phyloP scores from a whole-genome alignment of 1,140 invertebrate species.

The Anastatus disparis region DNA sequence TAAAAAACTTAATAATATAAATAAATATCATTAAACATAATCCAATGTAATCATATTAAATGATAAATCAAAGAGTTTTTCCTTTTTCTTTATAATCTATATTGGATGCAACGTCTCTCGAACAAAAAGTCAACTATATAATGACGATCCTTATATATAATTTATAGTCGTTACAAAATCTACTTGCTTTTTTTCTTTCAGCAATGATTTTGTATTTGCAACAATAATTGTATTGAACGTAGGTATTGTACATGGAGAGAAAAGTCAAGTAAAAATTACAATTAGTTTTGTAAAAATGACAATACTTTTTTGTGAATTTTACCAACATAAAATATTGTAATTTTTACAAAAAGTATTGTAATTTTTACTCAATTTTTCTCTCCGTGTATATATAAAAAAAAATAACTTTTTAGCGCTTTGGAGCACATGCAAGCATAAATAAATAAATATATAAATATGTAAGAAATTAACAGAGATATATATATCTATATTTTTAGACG shows the following conservation, averaged over 20 bases:
- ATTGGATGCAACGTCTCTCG: slow-evolving; percentile 18
- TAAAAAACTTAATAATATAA: not conserved
- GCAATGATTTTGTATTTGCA: no score
- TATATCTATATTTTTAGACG: no score
- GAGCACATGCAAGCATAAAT: slow-evolving; percentile 36
- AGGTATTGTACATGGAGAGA: no score
- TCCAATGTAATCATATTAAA: not conserved
- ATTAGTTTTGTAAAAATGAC: no score
- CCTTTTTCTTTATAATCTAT: slow-evolving; percentile 7
- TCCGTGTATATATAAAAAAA: no score
- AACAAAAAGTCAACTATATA: slow-evolving; percentile 1
- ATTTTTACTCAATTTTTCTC: not conserved
- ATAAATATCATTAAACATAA: not conserved
- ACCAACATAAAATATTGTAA: not conserved
- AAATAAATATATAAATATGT: slow-evolving; percentile 16
- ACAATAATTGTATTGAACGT: no score
- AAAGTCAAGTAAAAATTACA: no score
- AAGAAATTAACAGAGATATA: no score
- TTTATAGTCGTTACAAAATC: no score
- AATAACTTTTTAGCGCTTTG: not conserved
- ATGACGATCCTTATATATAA: no score
- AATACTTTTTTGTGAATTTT: no score
- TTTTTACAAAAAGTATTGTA: not conserved
- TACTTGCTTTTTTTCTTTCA: no score
- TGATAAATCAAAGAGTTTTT: slow-evolving; percentile 8